phyloP scores from a whole-genome alignment of 2,113 vertebrate genomes.

The Excalfactoria chinensis region DNA sequence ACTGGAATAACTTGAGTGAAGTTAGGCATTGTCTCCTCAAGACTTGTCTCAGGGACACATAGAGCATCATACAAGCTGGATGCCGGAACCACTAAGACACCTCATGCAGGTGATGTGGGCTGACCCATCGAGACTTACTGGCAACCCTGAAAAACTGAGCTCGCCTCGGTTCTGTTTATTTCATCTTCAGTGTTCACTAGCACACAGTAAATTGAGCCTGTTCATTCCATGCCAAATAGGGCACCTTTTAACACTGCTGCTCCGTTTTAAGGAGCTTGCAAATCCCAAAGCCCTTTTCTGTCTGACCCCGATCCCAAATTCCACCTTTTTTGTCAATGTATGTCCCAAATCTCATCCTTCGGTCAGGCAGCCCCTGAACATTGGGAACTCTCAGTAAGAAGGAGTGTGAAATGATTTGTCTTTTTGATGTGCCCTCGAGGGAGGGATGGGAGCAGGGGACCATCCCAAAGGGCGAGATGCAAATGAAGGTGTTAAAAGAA shows the following conservation, averaged over 20 bases:
- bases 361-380: background rate
- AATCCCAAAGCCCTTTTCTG: constrained; percentile 1
- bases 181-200: background rate
- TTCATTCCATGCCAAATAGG: background rate
- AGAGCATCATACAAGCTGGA: background rate
- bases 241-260: background rate
- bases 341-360: background rate
- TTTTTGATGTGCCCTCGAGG: background rate
- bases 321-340: background rate
- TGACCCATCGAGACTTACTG: background rate
- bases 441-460: background rate
- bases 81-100: background rate
- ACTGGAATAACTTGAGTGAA: background rate
- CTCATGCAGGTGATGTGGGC: fast-evolving
- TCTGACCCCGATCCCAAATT: background rate
- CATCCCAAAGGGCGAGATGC: background rate
- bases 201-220: background rate
- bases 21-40: background rate
- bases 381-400: background rate
- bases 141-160: background rate
- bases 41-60: background rate
- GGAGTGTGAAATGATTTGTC: background rate
- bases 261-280: background rate
- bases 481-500: constrained; percentile 40
- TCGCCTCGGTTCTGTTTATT: background rate